Base-by-base conservation (phyloP, 2,888 invertebrate species). In the Pandemis cinnamomeana region DNA sequence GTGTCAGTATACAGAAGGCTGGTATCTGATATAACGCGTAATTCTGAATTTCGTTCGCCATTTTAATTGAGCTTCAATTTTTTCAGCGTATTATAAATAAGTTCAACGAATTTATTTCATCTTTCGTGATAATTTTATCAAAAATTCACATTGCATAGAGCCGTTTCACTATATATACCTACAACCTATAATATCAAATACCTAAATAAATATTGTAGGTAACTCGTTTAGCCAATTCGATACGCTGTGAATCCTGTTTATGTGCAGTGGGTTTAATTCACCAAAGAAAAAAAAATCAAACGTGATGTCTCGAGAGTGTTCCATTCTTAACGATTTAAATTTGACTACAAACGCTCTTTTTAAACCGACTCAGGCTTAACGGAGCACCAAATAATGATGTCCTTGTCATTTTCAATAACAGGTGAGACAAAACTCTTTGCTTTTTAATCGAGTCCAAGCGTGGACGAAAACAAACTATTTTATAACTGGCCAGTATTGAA, bases 401-500 rank as follows among this genome's bases (percentile, higher is more conserved):
- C 5, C 58, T 27, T n/a, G 7, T 51, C n/a, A 1, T 51, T 51
- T n/a, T 51, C 51, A 51, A 51, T 15, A n/a, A 5, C 6, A 51
- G 7, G 5, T 0, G 3, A 58, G 27, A 58, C 27, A 27, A 58
- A 58, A 8, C 11, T 58, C 11, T 27, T 27, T 61, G n/a, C 42
- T 61, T 61, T 61, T 61, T 61, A 58, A 58, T 27, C 11, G 58
- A 27, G 27, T 8, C 20, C 5, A 10, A 27, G 60, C 36, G 36
- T 36, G 60, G 5, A 0, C 10, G 61, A 61, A 61, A 61, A 61
- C 42, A 41, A 41, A 42, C n/a, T 42, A 42, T 53, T n/a, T n/a
- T 61, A 61, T n/a, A 11, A 58, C 46, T 41, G 20, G 55, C 51
- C 60, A 20, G 51, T 44, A 61, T 61, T 60, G 20, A 72, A 66